Evolutionary conservation across 2,113 vertebrate genomes (phyloP), one percentile per base, ranked within the genome.

Genomic region (Camelus dromedarius): DNA sequence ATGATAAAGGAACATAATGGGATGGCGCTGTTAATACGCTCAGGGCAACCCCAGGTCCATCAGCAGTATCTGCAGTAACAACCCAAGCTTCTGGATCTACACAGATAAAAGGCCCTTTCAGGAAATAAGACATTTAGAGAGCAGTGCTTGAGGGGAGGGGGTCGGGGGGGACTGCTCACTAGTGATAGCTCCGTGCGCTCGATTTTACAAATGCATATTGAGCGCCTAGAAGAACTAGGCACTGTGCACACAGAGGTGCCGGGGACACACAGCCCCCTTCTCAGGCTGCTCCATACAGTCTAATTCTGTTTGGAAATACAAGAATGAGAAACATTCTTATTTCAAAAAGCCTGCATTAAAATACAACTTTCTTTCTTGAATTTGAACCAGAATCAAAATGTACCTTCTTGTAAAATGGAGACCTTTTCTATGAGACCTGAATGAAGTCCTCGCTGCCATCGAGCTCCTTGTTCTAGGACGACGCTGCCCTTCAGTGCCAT

Each of bases 11-110:
- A 52, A 77, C 91, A 82, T 75, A 89, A 93, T 91, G 85, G 89
- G 60, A 81, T 82, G 72, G 62, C 19, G 48, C 75, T 94, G 81
- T 93, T 96, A 94, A 94, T 56, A 81, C 50, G 38, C 75, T 82
- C 81, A 77, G 85, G n/a, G 89, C 94, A 96, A 96, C 76, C 95
- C 64, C 52, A 64, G 73, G 92, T 96, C 97, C 73, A 95, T 84
- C 93, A 75, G 88, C 67, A 24, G 18, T 72, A 95, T 95, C 77
- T 94, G 76, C 69, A 89, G 87, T 93, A 89, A 89, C 89, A 94
- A 30, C 64, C 73, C 46, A 56, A 85, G 30, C 93, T 92, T 95
- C 93, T 83, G 79, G 38, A 83, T 95, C 66, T 86, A 56, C 18
- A 38, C 62, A 89, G 91, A 96, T 87, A 93, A 95, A 94, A 95